Base-by-base conservation (phyloP, 1,140 invertebrate genomes). In the Zaprionus gabonicus region DNA sequence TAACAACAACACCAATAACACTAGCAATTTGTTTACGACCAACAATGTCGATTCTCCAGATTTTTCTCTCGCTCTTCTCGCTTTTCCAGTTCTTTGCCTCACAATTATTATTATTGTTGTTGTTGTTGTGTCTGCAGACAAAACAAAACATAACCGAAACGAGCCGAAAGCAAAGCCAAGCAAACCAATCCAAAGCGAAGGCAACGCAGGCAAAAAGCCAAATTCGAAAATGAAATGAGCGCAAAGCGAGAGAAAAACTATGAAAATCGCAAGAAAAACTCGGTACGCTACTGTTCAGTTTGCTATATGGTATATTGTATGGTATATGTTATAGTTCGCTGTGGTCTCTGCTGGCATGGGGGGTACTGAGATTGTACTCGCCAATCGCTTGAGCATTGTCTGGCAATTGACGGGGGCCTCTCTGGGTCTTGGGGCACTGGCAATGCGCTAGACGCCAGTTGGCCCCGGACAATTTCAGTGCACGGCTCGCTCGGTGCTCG, bases 401-500 rank as follows among this genome's bases (percentile, higher is more conserved):
- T 17, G n/a, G 41, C 41, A 46, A 46, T 46, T 46, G 41, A n/a
- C 51, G 23, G 51, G 23, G 10, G 23, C 51, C 51, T 25, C 20
- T 53, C 59, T 81, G 70, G 53, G 78, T 78, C 79, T 76, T 60
- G 69, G 76, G 59, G 55, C 55, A 59, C 34, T 64, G 65, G 55
- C 55, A 59, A 49, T 64, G 65, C 74, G 56, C 74, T 90, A 71
- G 78, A 82, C 73, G 65, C 63, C 81, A 90, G 85, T 90, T 80
- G 76, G 82, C 79, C 85, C 85, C 85, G 86, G 85, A 90, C 86
- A 90, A 90, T 91, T 86, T 91, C 71, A 80, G 75, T 91, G 79
- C 80, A 91, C 85, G 86, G 85, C 81, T 88, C 84, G 85, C 55
- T 12, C 46, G 68, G 68, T n/a, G 41, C 41, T 12, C 46, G 41